A percentile compares a stretch with the other conserved stretches of the same genome.
These are phyloP conservation scores for Ammodytes dubius DNA, from an alignment of 2,113 vertebrate genomes.

Conservation along the genomic window DNA sequence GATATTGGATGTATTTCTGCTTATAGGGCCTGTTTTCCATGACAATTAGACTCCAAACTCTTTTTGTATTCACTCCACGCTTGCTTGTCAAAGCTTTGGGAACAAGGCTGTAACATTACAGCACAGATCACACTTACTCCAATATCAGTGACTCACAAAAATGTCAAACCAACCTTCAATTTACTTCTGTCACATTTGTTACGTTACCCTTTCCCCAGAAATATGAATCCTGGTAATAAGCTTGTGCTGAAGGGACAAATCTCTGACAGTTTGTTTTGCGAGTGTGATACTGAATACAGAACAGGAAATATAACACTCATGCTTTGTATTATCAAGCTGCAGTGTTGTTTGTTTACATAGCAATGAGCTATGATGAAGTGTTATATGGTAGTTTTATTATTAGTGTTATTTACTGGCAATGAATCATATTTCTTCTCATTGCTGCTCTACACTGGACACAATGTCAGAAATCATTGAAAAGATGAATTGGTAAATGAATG, in stretches of 20 bases:
- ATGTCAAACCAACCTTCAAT: constrained; percentile 30
- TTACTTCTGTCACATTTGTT: constrained; percentile 4
- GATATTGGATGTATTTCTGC: constrained; percentile 29
- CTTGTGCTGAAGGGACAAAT: constrained; percentile 36
- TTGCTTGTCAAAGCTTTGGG: constrained; percentile 34
- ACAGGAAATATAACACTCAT: constrained; percentile 49
- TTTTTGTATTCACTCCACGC: constrained; percentile 31
- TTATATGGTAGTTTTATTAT: constrained; percentile 26
- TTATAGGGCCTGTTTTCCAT: constrained; percentile 18
- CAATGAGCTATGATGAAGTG: constrained; percentile 44
- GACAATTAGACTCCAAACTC: constrained; percentile 7
- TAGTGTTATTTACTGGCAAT: constrained; percentile 33
- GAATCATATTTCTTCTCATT: constrained; percentile 38
- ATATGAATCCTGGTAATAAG: constrained; percentile 54
- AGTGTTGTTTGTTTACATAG: constrained; percentile 57
- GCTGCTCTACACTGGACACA: neutral
- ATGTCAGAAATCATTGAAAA: constrained; percentile 27
- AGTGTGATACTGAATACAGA: constrained; percentile 48
- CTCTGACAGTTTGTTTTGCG: constrained; percentile 45
- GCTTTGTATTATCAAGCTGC: constrained; percentile 58
- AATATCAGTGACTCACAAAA: constrained; percentile 26
- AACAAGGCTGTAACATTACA: constrained; percentile 27
- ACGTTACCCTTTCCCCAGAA: neutral
- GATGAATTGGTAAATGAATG: neutral
- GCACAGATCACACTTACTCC: constrained; percentile 21